Evolutionary conservation across 92 coral and sea anemone species (phyloP), one percentile per base, ranked within the genome.

Genomic region (Paragorgia papillata): DNA sequence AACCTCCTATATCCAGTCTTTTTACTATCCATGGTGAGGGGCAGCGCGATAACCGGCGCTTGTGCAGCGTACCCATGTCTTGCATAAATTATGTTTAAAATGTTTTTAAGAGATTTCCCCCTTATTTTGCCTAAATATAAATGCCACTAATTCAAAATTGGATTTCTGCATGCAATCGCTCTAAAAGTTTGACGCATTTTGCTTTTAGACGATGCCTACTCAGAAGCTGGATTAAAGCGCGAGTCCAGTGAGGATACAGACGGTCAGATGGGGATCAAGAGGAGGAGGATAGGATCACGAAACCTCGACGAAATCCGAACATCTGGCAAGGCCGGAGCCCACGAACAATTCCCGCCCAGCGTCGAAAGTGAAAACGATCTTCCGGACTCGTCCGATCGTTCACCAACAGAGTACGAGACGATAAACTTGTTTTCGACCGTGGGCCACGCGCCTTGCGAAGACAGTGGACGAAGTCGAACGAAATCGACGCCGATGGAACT

Each of bases 401-500:
- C 65, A 54, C 76, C 69, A 51, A 22, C 49, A 37, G 84, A 58
- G 19, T 67, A 76, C 76, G 75, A 63, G 25, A 49, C 32, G 17
- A 66, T 54, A 41, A 68, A 68, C 22, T 20, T 68, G 33, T 68
- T 46, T 44, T 49, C 59, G 75, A 43, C 75, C 9, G 19, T 25
- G 22, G 59, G 40, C 18, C 29, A 68, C 59, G 24, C 57, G 39
- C 9, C 40, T 24, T 20, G 22, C 14, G 75, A 25, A 9, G 67
- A 57, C 41, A 58, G 70, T 59, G 25, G 32, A 50, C 61, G 82
- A 12, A 46, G 43, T n/a, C n/a, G n/a, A 34, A 53, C 78, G 17
- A 71, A 33, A 18, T 51, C 46, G 62, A 37, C 89, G 43, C 97
- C 97, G 2, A 65, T 94, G 56, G 98, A 91, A 26, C 82, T 91